Evolutionary conservation across 1,140 invertebrate species (phyloP), one percentile per base, ranked within the genome.

Genomic region (Drosophila teissieri): DNA sequence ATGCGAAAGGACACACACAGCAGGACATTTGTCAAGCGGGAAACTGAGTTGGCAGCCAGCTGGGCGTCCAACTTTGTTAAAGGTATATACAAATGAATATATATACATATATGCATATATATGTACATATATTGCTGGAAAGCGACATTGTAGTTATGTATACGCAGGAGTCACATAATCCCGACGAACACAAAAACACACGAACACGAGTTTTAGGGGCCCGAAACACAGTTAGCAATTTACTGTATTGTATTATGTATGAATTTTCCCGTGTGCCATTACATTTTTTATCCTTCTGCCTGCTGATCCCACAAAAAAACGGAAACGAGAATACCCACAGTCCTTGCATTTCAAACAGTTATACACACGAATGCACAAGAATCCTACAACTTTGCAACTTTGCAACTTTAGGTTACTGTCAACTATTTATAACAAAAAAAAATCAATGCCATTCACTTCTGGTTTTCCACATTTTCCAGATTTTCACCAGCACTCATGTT

Each of bases 341-440:
- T 84, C 73, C 78, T 65, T 80, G 62, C 63, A 56, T 61, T 88
- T 69, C 34, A 56, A 88, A 82, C 76, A 77, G 83, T 88, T 88
- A 88, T 88, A 88, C 84, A 88, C 80, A 88, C 84, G 74, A 76
- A 67, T 79, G 75, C 44, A 62, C 49, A 68, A 19, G 31, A 56
- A 42, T 57, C 45, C 45, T 57, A 58, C 57, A 78, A 67, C 63
- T 67, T 74, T 63, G 46, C 57, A 78, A 67, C 63, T 67, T 74
- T 63, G 46, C 10, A 57, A 57, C 24, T 42, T 57, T 70, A 17
- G 39, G 39, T 37, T 70, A 60, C 56, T 72, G 39, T 61, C 39
- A 73, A 61, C 19, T 73, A 44, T 73, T 73, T 61, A 22, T 14
- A 31, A 24, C 8, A 36, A 61, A 52, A 40, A 56, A 55, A 75